Conservation (phyloP, 2,113 vertebrate species). For the Ctenomys sociabilis region DNA sequence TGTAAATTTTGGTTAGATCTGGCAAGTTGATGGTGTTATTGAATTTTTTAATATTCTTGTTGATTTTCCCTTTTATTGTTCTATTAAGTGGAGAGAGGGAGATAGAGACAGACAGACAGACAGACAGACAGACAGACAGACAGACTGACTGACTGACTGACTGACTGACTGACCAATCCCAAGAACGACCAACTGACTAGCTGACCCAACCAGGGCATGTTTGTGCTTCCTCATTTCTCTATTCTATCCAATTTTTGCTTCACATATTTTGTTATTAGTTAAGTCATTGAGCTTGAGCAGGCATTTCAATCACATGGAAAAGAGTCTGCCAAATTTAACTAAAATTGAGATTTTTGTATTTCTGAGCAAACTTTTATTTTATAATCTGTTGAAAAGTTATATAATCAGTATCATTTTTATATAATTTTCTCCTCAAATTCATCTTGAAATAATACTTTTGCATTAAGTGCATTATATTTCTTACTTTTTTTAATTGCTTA, state of each 20-base stretch:
- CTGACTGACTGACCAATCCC: too few relatives aligned
- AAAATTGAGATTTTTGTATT: neutral
- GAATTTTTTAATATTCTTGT: neutral
- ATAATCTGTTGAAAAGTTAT: neutral
- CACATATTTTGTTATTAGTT: neutral
- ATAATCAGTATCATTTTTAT: neutral
- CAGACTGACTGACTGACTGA: too few relatives aligned
- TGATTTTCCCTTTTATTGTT: conserved; percentile 21
- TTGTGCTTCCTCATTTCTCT: neutral
- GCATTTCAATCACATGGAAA: conserved; percentile 8
- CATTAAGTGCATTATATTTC: conserved; percentile 28
- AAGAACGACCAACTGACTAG: too few relatives aligned
- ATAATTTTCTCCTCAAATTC: neutral
- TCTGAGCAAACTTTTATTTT: conserved; percentile 25
- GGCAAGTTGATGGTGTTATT: neutral
- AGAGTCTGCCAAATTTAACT: neutral
- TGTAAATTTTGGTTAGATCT: neutral
- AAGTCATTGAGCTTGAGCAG: neutral
- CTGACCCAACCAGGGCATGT: too few relatives aligned
- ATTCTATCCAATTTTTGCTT: neutral
- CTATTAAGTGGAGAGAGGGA: neutral
- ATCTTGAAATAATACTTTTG: neutral
- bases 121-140: too few relatives aligned
- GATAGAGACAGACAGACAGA: neutral
- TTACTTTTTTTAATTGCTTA: conserved; percentile 32